Conservation (phyloP, 2,113 vertebrate genomes). For the Mixornis gularis region DNA sequence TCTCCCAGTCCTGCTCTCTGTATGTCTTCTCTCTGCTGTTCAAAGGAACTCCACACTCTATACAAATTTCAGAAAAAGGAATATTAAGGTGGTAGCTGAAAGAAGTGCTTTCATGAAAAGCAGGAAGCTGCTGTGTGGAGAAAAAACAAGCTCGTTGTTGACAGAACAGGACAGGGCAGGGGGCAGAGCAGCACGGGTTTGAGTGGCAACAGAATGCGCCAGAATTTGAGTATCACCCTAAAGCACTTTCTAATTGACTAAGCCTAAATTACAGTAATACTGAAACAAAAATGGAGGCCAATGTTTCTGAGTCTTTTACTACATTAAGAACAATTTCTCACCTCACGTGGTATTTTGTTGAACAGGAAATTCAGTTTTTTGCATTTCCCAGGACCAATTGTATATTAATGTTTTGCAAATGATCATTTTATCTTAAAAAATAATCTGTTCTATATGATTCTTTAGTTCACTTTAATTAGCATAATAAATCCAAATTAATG, state of each 20-base stretch:
- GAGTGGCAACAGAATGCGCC: not conserved
- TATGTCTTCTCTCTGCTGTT: slow-evolving; percentile 47
- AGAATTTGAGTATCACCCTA: not conserved
- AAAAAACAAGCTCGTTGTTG: slow-evolving; percentile 37
- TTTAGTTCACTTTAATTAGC: not conserved
- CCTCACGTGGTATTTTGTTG: not conserved
- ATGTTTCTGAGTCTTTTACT: not conserved
- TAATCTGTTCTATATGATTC: not conserved
- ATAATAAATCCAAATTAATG: not conserved
- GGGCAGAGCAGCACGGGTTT: not conserved
- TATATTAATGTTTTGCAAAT: not conserved
- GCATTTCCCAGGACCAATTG: not conserved
- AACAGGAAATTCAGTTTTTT: not conserved
- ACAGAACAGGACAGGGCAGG: not conserved
- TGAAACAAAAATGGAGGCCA: not conserved
- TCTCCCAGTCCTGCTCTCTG: slow-evolving; percentile 38
- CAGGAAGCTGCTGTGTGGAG: slow-evolving; percentile 39
- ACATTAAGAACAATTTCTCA: not conserved
- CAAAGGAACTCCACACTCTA: slow-evolving; percentile 43
- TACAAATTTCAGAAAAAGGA: slow-evolving; percentile 57
- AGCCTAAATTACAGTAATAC: not conserved
- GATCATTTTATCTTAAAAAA: not conserved
- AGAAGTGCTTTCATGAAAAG: slow-evolving; percentile 63
- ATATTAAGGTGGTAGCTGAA: slow-evolving; percentile 59
- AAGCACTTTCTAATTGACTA: not conserved